Evolutionary conservation across 2,113 vertebrate species (phyloP), one percentile per base, ranked within the genome.

Genomic region (Lampris incognitus): DNA sequence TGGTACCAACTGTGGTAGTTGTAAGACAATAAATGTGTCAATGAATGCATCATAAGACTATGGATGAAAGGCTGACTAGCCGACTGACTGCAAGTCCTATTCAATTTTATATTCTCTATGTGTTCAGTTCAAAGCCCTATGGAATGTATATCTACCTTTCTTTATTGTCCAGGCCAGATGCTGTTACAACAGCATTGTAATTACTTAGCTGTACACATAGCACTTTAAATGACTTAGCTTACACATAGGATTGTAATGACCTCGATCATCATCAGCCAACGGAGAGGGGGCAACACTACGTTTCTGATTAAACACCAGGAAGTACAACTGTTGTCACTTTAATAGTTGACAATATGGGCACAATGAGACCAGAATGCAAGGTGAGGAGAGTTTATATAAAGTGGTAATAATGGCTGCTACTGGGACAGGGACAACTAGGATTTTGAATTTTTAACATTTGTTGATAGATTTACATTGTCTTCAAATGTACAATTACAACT

Each of bases 281-380:
- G 41, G 62, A 3, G 41, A 48, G 75, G 69, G 51, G 64, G 77
- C 46, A 9, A 57, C 38, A 56, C 48, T 6, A n/a, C 63, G 64
- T 37, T 66, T 72, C n/a, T 56, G 46, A 46, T 9, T 50, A 55
- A 69, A 42, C 44, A 36, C 44, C 6, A 55, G 10, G 37, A 11
- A 58, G 6, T 24, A 36, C 36, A 58, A 5, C 67, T 58, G 67
- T 69, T 69, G 58, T 44, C 67, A 58, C 67, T 48, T 49, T 41
- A 68, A 42, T 68, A 24, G 24, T 24, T 39, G 56, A 4, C 66
- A 56, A 9, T 10, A n/a, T 56, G 24, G 41, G 13, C 24, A 38
- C 52, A 41, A 42, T 55, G 42, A 6, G 11, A 38, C 13, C 42
- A 39, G 39, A 40, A 55, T 24, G 64, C 46, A 51, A 10, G 64